A percentile compares a stretch with the other conserved stretches of the same genome.
Conservation (phyloP, 2,113 vertebrate genomes). For the Platysteira castanea region DNA sequence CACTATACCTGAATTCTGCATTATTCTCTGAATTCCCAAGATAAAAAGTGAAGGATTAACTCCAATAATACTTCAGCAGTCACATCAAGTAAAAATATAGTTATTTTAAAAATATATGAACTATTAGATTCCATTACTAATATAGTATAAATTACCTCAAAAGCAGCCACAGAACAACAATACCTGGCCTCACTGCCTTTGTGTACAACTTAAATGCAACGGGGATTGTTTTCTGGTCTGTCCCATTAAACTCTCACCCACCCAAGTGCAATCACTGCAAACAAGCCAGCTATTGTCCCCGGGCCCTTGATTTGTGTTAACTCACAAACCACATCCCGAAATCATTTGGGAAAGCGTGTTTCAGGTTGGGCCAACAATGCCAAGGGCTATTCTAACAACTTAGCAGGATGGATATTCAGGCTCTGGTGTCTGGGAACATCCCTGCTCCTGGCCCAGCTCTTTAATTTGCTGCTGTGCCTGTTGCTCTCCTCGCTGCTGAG, state of each 20-base stretch:
- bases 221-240: background rate
- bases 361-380: conserved; percentile 24
- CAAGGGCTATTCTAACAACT: background rate
- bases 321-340: conserved; percentile 42
- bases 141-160: background rate
- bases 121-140: background rate
- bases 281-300: background rate
- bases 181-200: background rate
- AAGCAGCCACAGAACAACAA: background rate
- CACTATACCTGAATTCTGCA: background rate
- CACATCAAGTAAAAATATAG: background rate
- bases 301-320: conserved; percentile 18
- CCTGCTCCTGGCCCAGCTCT: background rate
- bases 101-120: background rate
- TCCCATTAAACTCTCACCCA: background rate
- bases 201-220: background rate
- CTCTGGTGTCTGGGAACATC: conserved; percentile 10
- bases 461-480: background rate
- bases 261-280: background rate
- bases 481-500: background rate
- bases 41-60: background rate
- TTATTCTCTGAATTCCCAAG: no score
- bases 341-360: background rate
- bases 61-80: background rate
- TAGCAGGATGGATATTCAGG: background rate